Evolutionary conservation across 2,113 vertebrate species (phyloP).

Genomic region (Hippopotamus amphibius): DNA sequence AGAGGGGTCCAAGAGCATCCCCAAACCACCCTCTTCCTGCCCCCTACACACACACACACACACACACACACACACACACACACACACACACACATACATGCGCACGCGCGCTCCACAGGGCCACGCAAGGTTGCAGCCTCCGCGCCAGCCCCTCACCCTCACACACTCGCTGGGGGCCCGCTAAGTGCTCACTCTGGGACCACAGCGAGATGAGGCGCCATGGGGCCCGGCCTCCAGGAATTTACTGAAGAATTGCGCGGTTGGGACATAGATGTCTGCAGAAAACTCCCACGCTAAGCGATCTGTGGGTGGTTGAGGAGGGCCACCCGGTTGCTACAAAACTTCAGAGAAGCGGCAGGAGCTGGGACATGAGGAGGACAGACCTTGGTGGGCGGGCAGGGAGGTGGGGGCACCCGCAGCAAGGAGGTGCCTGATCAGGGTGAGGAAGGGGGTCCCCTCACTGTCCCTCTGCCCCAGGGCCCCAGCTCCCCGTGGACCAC

Average conservation of each 20-base stretch:
- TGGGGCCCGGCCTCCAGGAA: neutral
- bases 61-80: neutral
- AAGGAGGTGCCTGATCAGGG: neutral
- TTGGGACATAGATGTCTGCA: neutral
- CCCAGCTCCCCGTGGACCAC: neutral
- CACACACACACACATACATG: neutral
- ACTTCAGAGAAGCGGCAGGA: neutral
- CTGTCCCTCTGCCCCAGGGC: neutral
- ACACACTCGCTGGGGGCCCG: neutral
- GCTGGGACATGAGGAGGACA: neutral
- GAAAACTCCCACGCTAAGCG: neutral
- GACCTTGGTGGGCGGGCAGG: neutral
- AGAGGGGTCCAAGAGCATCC: neutral
- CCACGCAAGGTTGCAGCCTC: neutral
- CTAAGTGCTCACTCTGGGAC: neutral
- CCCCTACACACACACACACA: neutral
- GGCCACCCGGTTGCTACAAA: neutral
- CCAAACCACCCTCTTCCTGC: neutral
- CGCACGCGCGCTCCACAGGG: neutral
- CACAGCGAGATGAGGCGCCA: neutral
- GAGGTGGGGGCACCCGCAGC: accelerated
- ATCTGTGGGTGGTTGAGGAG: neutral
- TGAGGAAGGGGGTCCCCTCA: neutral
- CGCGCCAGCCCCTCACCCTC: neutral
- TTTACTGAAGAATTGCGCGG: neutral